These are phyloP conservation scores for Ochotona curzoniae DNA, from an alignment of 2,113 vertebrate species.

Conservation along the genomic window DNA sequence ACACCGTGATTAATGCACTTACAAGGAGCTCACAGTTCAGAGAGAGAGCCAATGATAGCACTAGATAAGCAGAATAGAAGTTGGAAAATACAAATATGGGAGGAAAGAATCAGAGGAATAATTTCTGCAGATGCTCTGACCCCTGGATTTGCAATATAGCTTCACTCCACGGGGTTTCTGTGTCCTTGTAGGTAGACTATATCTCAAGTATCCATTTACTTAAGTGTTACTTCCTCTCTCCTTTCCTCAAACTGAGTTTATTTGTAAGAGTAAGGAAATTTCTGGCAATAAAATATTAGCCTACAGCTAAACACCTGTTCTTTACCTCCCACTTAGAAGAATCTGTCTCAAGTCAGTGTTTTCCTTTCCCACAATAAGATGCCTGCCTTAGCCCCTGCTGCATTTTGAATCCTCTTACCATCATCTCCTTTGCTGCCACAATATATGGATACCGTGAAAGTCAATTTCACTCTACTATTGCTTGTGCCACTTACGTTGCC, in stretches of 20 bases:
- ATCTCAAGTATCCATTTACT: constrained; percentile 70
- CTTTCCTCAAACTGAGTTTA: constrained; percentile 32
- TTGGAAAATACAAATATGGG: background rate
- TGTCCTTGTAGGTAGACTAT: background rate
- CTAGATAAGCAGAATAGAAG: background rate
- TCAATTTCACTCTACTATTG: rapidly evolving
- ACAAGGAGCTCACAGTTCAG: background rate
- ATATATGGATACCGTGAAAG: background rate
- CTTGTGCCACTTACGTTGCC: rapidly evolving
- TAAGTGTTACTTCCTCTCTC: constrained; percentile 63
- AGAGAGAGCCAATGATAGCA: background rate
- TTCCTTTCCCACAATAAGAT: background rate
- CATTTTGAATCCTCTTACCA: background rate
- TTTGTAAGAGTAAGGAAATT: constrained; percentile 50
- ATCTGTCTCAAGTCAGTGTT: background rate
- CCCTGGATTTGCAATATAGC: background rate
- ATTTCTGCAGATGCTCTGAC: background rate
- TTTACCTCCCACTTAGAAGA: constrained; percentile 32
- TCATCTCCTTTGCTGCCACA: background rate
- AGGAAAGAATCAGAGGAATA: background rate
- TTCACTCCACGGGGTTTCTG: background rate
- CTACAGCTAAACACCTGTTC: constrained; percentile 58
- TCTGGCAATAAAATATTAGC: constrained; percentile 57
- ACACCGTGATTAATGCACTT: background rate
- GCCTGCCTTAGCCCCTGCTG: background rate